Conservation (phyloP, 2,113 vertebrate genomes). For the Neogale vison region DNA sequence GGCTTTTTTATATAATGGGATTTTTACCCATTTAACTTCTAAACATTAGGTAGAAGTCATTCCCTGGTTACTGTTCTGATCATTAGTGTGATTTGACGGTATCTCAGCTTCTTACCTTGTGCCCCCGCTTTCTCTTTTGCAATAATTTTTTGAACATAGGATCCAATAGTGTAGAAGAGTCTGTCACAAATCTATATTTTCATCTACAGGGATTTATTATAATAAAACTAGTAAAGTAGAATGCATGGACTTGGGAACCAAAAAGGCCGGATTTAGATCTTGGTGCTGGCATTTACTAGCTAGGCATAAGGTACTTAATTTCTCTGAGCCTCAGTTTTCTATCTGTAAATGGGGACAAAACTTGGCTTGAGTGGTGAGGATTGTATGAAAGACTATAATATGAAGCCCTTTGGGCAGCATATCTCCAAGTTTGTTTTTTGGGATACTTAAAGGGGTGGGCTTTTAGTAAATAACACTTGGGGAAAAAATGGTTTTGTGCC, state of each 20-base stretch:
- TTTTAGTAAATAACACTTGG: neutral
- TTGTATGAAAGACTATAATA: neutral
- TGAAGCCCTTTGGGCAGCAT: neutral
- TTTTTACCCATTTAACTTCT: conserved; percentile 12
- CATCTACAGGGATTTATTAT: conserved; percentile 29
- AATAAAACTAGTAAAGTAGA: conserved; percentile 14
- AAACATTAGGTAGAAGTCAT: neutral
- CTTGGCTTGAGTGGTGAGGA: neutral
- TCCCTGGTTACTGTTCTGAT: neutral
- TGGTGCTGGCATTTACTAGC: neutral
- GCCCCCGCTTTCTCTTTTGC: neutral
- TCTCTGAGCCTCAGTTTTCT: conserved; percentile 3
- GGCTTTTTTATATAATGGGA: neutral
- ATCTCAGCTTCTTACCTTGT: neutral
- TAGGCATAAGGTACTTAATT: neutral
- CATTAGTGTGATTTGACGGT: neutral
- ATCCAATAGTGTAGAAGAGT: neutral
- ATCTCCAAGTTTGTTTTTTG: conserved; percentile 34
- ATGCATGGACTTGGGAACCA: neutral
- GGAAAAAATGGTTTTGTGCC: neutral
- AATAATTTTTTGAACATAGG: neutral
- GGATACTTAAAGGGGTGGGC: neutral
- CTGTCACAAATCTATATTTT: neutral
- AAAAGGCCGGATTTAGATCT: conserved; percentile 18
- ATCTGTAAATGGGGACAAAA: conserved; percentile 10